Conservation (phyloP, 2,797 vertebrate genomes). For the Rhincodon typus region DNA sequence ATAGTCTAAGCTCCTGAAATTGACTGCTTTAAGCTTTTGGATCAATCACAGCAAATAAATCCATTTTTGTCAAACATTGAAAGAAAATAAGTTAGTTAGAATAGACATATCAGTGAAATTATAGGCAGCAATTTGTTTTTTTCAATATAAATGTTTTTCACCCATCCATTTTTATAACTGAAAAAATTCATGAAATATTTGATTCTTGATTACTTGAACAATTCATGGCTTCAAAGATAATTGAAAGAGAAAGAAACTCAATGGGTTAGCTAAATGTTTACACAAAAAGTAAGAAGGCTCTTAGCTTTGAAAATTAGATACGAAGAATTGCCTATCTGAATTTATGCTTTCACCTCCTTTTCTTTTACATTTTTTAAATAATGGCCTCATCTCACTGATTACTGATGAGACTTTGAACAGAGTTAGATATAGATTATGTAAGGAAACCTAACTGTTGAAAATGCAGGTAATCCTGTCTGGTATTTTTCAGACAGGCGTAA, state of each 20-base stretch:
- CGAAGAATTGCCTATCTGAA: background rate
- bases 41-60: background rate
- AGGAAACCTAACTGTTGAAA: background rate
- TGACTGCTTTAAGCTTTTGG: background rate
- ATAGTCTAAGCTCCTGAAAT: background rate
- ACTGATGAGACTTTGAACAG: background rate
- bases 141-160: background rate
- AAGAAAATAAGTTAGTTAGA: background rate
- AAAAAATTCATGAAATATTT: slow-evolving; percentile 19
- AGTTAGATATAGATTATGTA: too few species aligned
- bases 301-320: background rate
- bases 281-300: background rate
- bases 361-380: background rate
- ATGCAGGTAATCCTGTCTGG: background rate
- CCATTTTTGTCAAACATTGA: background rate
- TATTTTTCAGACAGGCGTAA: background rate
- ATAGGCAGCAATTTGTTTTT: background rate
- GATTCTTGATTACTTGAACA: background rate
- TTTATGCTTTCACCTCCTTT: background rate
- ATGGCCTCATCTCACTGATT: background rate
- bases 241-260: slow-evolving; percentile 1
- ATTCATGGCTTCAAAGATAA: background rate
- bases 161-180: background rate
- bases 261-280: background rate
- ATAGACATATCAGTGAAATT: background rate